Percentiles rank a stretch among this genome's conserved stretches.
phyloP scores from a whole-genome alignment of 2,113 vertebrate genomes.

The Gasterosteus nipponicus region DNA sequence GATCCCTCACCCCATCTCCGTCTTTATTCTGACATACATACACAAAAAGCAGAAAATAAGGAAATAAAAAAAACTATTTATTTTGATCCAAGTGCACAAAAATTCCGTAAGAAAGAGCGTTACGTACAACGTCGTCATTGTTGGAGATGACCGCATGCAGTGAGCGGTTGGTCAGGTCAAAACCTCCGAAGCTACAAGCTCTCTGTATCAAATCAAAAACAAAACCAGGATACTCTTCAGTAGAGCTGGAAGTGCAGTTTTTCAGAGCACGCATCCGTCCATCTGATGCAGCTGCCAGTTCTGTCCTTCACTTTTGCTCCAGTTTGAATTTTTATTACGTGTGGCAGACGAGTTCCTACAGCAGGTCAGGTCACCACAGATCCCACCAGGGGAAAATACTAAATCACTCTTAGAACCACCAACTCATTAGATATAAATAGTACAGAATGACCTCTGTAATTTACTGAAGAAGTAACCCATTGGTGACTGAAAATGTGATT shows the following conservation, averaged over 20 bases:
- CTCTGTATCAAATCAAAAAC: constrained; percentile 82
- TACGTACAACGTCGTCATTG: constrained; percentile 62
- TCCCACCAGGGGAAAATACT: neutral
- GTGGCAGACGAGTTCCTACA: neutral
- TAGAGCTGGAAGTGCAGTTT: neutral
- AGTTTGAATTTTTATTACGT: neutral
- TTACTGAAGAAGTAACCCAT: neutral
- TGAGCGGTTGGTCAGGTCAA: constrained; percentile 90
- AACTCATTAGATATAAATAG: neutral
- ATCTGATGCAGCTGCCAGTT: neutral
- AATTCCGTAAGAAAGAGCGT: neutral
- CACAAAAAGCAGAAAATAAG: neutral
- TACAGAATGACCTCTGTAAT: neutral
- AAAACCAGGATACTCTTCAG: neutral
- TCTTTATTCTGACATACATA: constrained; percentile 83
- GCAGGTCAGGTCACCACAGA: neutral
- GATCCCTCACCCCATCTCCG: constrained; percentile 83
- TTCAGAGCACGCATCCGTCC: neutral
- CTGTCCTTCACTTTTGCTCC: neutral
- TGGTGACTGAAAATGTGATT: neutral
- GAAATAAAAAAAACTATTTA: neutral
- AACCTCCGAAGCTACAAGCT: constrained; percentile 97
- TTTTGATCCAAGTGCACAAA: neutral
- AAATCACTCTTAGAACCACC: neutral
- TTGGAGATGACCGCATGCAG: constrained; percentile 78